Base-by-base conservation (phyloP, 2,797 vertebrate genomes). In the Acridotheres tristis region DNA sequence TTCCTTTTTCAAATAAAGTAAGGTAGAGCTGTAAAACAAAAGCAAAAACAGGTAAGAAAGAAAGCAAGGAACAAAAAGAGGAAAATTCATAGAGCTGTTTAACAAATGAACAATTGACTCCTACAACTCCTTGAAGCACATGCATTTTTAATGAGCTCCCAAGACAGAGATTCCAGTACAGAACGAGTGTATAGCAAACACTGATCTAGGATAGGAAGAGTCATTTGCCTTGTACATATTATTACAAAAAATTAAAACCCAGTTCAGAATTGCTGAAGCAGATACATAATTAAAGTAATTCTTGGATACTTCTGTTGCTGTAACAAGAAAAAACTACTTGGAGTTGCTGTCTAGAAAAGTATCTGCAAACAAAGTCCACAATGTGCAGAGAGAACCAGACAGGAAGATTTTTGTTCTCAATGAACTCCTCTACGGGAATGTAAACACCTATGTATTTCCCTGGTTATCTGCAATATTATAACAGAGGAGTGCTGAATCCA, bases 1-100 rank as follows among this genome's bases (percentile, higher is more conserved):
- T 95, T 94, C 94, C 92, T 97, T 94, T 96, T 97, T 95, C 96
- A 96, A 93, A 93, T 89, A 43, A 86, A 83, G 65, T 75, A 94
- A 93, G 88, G 93, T 58, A 94, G 84, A 96, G 92, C 97, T 98
- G 90, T 42, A 87, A 93, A 92, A 97, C 51, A 96, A 71, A 93
- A 91, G 18, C 30, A 95, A 86, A 88, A 83, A 17, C 87, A 69
- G 29, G 8, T 63, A 74, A 95, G 95, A 87, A 97, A 93, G 67
- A 65, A 85, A 66, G 66, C 36, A 76, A 94, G 65, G 58, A 75
- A 90, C 8, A 91, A 81, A 83, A 85, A 72, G n/a, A 85, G 59
- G 85, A 94, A 92, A 90, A 85, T 67, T 23, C 22, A 53, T 8
- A 69, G 26, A 93, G 43, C 7, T 81, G 47, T 68, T 83, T 43